phyloP scores from a whole-genome alignment of 2,888 invertebrate species.

The Eueremaeus valkanovi region DNA sequence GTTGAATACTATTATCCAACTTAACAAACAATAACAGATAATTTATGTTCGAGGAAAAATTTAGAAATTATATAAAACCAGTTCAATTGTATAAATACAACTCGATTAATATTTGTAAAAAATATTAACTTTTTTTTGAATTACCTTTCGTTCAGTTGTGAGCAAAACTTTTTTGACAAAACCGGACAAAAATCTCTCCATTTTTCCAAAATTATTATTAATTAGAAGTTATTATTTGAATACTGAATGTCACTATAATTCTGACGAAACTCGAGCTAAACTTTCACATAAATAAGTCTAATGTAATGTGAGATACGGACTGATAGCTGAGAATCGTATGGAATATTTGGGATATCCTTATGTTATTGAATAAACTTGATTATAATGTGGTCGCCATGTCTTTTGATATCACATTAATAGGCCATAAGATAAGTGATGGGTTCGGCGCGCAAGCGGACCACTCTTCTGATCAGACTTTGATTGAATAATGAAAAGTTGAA shows the following conservation, averaged over 20 bases:
- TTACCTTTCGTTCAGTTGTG: background rate
- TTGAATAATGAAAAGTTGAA: background rate
- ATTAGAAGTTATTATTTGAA: background rate
- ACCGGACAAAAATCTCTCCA: background rate
- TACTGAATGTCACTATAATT: no score
- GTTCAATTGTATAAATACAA: no score
- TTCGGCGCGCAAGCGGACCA: background rate
- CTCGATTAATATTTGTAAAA: no score
- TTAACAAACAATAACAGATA: no score
- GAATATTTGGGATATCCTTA: constrained; percentile 13
- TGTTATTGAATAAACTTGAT: background rate
- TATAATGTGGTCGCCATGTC: background rate
- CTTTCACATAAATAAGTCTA: no score
- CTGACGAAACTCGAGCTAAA: no score
- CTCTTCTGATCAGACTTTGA: background rate
- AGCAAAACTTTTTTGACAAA: background rate
- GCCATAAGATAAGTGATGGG: background rate
- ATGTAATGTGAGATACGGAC: no score
- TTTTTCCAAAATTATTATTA: background rate
- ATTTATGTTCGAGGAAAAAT: no score
- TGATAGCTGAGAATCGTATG: no score
- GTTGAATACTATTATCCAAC: no score
- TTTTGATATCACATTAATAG: background rate
- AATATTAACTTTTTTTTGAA: background rate
- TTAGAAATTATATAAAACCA: no score